A percentile compares a stretch with the other conserved stretches of the same genome.
phyloP scores from a whole-genome alignment of 2,888 invertebrate species.

The Lobophora halterata region DNA sequence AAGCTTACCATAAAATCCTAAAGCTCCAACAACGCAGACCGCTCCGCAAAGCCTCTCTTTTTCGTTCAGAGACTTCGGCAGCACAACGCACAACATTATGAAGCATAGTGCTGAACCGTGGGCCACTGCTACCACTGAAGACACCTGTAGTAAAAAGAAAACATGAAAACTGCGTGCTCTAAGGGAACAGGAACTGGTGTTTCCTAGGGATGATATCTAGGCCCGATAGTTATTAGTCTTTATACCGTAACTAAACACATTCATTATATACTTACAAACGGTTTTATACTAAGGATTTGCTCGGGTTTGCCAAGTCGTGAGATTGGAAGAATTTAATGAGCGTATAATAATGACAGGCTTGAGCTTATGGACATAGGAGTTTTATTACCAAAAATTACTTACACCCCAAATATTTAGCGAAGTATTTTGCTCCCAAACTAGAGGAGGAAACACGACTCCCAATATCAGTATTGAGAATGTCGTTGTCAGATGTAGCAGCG shows the following conservation, averaged over 20 bases:
- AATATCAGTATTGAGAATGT: slow-evolving; percentile 77
- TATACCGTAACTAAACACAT: no score
- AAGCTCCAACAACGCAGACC: slow-evolving; percentile 74
- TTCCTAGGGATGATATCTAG: slow-evolving; percentile 8
- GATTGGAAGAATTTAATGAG: no score
- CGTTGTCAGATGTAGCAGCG: slow-evolving; percentile 74
- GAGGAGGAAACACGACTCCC: slow-evolving; percentile 75
- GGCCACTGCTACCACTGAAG: slow-evolving; percentile 53
- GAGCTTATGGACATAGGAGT: no score
- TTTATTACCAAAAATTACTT: slow-evolving; percentile 38
- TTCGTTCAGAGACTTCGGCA: slow-evolving; percentile 65
- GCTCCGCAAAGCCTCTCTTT: slow-evolving; percentile 61
- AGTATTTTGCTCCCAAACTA: slow-evolving; percentile 70
- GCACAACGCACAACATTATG: slow-evolving; percentile 63
- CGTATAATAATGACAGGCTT: no score
- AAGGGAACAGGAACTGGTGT: not conserved
- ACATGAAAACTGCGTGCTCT: not conserved
- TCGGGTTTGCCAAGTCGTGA: no score
- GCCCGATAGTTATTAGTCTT: slow-evolving; percentile 3
- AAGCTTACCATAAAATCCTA: slow-evolving; percentile 79
- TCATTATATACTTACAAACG: no score
- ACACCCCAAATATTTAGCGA: slow-evolving; percentile 69
- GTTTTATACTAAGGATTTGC: no score
- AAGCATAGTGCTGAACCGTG: slow-evolving; percentile 68
- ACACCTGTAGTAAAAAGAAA: slow-evolving; percentile 43